phyloP scores from a whole-genome alignment of 2,797 vertebrate species.

The Corythornis leucogaster region DNA sequence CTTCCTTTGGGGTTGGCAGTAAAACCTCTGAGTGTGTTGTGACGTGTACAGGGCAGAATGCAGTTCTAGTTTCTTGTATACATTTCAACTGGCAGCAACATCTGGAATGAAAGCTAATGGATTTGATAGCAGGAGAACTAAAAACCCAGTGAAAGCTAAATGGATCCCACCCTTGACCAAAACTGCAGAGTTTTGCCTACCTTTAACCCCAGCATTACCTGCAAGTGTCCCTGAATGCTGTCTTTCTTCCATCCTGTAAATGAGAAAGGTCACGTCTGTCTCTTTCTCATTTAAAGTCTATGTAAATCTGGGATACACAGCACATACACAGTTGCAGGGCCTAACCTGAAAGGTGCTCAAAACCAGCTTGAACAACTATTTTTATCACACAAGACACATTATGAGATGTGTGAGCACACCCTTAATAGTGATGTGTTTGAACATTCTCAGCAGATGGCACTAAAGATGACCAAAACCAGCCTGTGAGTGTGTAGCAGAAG shows the following conservation, averaged over 20 bases:
- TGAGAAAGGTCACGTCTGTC: slow-evolving; percentile 27
- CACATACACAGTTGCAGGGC: slow-evolving; percentile 44
- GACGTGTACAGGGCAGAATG: not conserved
- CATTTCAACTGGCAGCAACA: not conserved
- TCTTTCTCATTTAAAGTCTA: slow-evolving; percentile 57
- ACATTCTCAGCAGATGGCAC: not conserved
- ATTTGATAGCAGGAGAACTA: slow-evolving; percentile 28
- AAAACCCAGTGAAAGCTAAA: slow-evolving; percentile 2
- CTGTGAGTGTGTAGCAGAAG: not conserved
- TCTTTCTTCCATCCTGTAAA: slow-evolving; percentile 36
- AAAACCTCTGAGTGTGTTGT: not conserved
- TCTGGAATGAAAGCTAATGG: slow-evolving; percentile 38
- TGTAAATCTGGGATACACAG: slow-evolving; percentile 71
- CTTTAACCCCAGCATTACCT: slow-evolving; percentile 11
- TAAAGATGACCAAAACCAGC: not conserved
- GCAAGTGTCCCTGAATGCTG: slow-evolving; percentile 42
- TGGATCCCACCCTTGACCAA: not conserved
- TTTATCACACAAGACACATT: accelerated
- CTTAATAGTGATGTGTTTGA: not conserved
- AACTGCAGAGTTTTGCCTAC: slow-evolving; percentile 9
- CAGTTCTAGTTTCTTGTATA: not conserved
- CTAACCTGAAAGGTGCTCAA: not conserved
- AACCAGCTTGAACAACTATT: not conserved
- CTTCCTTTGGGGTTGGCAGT: not conserved
- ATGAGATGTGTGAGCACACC: not conserved